Percentiles rank a stretch among this genome's conserved stretches.
phyloP scores from a whole-genome alignment of 2,113 vertebrate genomes.

The Poecile atricapillus region DNA sequence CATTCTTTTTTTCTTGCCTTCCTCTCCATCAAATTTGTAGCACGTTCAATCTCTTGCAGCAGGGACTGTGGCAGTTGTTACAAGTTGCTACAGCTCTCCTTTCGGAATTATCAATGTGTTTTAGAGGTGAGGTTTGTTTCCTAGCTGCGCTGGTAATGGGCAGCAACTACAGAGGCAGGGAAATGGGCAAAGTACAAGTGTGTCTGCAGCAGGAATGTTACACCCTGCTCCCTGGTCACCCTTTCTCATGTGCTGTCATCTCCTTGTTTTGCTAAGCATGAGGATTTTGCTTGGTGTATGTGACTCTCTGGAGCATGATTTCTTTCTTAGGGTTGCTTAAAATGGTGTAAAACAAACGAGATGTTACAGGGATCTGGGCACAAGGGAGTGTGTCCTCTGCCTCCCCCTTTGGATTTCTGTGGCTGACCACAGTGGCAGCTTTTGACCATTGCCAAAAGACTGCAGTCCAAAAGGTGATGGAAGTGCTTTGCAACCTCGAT shows the following conservation, averaged over 20 bases:
- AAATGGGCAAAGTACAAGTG: not conserved
- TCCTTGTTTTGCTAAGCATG: not conserved
- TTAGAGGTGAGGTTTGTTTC: not conserved
- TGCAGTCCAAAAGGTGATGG: not conserved
- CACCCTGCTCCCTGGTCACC: not conserved
- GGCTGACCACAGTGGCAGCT: not conserved
- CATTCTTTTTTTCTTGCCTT: not conserved
- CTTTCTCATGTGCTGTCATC: not conserved
- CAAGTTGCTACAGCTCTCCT: not conserved
- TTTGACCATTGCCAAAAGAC: not conserved
- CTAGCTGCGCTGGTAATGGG: not conserved
- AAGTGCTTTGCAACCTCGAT: not conserved
- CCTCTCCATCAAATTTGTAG: not conserved
- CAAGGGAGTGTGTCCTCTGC: rapidly evolving
- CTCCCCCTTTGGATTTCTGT: not conserved
- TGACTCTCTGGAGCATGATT: not conserved
- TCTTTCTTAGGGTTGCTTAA: not conserved
- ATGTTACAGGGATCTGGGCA: not conserved
- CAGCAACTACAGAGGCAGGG: not conserved
- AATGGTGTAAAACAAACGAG: not conserved
- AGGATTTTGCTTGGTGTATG: not conserved
- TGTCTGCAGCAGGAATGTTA: not conserved
- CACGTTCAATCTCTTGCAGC: not conserved
- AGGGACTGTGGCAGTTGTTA: not conserved
- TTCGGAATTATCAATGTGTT: not conserved